These are phyloP conservation scores for Timandra comae DNA, from an alignment of 2,888 invertebrate species.

Conservation along the genomic window DNA sequence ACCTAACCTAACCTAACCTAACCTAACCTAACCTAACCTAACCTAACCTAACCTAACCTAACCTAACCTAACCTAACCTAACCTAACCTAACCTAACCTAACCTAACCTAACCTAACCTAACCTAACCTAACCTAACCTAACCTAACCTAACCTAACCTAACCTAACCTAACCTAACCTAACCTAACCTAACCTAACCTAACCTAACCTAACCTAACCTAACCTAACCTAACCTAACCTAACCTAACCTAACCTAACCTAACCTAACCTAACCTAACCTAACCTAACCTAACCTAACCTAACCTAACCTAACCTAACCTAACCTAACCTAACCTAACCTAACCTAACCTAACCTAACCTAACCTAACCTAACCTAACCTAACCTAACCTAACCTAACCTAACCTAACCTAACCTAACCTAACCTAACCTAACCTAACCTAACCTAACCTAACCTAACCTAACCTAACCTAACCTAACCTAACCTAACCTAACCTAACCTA, in stretches of 20 bases:
- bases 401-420: slow-evolving; percentile 8
- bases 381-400: slow-evolving; percentile 11
- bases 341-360: slow-evolving; percentile 16
- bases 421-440: slow-evolving; percentile 9
- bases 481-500: slow-evolving; percentile 1
- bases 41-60: slow-evolving; percentile 6
- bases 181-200: slow-evolving; percentile 9
- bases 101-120: slow-evolving; percentile 11
- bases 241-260: slow-evolving; percentile 9
- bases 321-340: slow-evolving; percentile 15
- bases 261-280: slow-evolving; percentile 10
- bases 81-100: slow-evolving; percentile 10
- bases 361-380: slow-evolving; percentile 16
- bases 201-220: slow-evolving; percentile 8
- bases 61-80: slow-evolving; percentile 10
- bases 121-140: slow-evolving; percentile 10
- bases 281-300: slow-evolving; percentile 7
- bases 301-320: slow-evolving; percentile 10
- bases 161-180: slow-evolving; percentile 9
- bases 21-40: slow-evolving; percentile 4
- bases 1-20: slow-evolving; percentile 10
- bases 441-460: slow-evolving; percentile 5
- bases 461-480: slow-evolving; percentile 2
- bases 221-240: slow-evolving; percentile 8
- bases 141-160: slow-evolving; percentile 10